Conservation (phyloP, 2,888 invertebrate genomes). For the Liodrosophila aerea region DNA sequence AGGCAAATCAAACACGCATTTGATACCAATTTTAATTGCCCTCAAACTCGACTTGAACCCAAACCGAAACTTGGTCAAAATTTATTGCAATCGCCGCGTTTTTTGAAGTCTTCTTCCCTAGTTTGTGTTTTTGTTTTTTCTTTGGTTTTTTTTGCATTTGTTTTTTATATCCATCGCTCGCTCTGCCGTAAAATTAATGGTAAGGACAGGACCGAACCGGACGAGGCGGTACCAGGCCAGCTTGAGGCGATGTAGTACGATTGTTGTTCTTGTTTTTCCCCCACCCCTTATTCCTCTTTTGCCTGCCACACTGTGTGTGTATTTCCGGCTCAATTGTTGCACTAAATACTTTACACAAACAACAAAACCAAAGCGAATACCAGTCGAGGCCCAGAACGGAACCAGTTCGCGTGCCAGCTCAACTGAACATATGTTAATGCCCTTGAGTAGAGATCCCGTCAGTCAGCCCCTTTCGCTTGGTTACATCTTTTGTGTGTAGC, state of each 20-base stretch:
- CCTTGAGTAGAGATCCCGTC: constrained; percentile 27
- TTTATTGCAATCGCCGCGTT: constrained; percentile 47
- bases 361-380: constrained; percentile 25
- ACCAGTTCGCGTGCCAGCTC: constrained; percentile 61
- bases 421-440: constrained; percentile 53
- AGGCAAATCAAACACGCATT: constrained; percentile 64
- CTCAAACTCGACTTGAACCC: constrained; percentile 26
- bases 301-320: constrained; percentile 19
- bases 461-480: constrained; percentile 18
- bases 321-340: constrained; percentile 75
- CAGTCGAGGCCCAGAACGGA: constrained; percentile 29
- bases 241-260: constrained; percentile 28
- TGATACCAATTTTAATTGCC: constrained; percentile 67
- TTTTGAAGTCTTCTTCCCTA: constrained; percentile 35
- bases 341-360: constrained; percentile 70
- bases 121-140: constrained; percentile 22
- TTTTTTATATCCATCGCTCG: constrained; percentile 31
- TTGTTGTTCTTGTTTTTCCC: constrained; percentile 15
- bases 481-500: constrained; percentile 37
- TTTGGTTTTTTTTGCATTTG: constrained; percentile 12
- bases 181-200: constrained; percentile 69
- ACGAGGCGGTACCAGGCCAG: constrained; percentile 18
- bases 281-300: constrained; percentile 10
- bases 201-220: constrained; percentile 13
- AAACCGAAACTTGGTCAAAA: constrained; percentile 34